Conservation (phyloP, 2,888 invertebrate genomes). For the Unio pictorum region DNA sequence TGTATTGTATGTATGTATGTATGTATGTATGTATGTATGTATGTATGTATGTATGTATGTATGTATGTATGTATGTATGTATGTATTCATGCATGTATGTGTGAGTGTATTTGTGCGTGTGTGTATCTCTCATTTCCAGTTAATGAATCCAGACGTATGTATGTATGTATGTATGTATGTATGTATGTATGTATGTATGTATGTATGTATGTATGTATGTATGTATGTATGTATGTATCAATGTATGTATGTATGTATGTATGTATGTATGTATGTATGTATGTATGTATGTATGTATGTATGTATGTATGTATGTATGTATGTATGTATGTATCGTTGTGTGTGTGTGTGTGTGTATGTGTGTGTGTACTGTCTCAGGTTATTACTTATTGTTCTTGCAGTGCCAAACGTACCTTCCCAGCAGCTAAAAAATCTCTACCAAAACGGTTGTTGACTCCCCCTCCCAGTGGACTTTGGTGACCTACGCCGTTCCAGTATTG, state of each 20-base stretch:
- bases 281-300: background rate
- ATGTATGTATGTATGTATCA: too few relatives aligned
- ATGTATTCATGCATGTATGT: too few relatives aligned
- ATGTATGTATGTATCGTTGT: background rate
- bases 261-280: background rate
- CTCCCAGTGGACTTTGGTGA: slow-evolving; percentile 19
- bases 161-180: slow-evolving; percentile 1
- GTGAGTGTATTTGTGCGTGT: too few relatives aligned
- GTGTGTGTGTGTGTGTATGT: background rate
- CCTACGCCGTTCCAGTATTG: slow-evolving; percentile 28
- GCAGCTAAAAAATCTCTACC: slow-evolving; percentile 19
- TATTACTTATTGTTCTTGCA: too few relatives aligned
- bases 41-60: too few relatives aligned
- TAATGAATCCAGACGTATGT: too few relatives aligned
- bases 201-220: slow-evolving; percentile 4
- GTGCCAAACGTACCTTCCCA: slow-evolving; percentile 10
- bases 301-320: slow-evolving; percentile 5
- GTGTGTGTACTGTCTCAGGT: background rate
- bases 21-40: too few relatives aligned
- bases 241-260: slow-evolving; percentile 2
- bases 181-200: slow-evolving; percentile 5
- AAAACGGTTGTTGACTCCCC: slow-evolving; percentile 27
- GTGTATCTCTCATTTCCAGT: too few relatives aligned
- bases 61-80: too few relatives aligned
- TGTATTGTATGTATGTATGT: too few relatives aligned